Conservation (phyloP, 2,888 invertebrate genomes). For the Eupeodes latifasciatus region DNA sequence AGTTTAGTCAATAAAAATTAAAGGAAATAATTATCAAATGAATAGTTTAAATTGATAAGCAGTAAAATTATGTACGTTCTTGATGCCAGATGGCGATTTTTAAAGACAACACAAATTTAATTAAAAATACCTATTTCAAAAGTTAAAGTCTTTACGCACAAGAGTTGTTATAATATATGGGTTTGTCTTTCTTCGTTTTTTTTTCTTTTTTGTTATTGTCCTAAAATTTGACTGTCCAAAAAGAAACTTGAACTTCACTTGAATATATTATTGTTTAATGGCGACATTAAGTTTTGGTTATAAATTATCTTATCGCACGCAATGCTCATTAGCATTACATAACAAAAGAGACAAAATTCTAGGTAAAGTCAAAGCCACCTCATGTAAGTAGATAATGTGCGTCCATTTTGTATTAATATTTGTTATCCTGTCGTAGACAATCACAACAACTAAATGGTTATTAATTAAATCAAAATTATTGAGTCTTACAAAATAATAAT, state of each 20-base stretch:
- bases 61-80: too few species aligned
- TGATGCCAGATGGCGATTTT: too few species aligned
- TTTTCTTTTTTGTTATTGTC: neutral
- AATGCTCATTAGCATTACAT: slow-evolving; percentile 49
- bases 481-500: neutral
- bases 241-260: neutral
- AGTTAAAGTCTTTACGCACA: too few species aligned
- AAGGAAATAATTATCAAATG: too few species aligned
- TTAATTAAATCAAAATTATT: slow-evolving; percentile 61
- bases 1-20: too few species aligned
- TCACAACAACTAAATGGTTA: slow-evolving; percentile 39
- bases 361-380: neutral
- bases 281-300: slow-evolving; percentile 18
- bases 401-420: neutral
- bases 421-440: slow-evolving; percentile 44
- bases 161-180: neutral
- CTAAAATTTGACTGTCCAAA: neutral
- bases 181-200: neutral
- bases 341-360: neutral
- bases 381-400: too few species aligned
- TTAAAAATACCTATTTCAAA: too few species aligned
- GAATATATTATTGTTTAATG: neutral
- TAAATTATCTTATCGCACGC: slow-evolving; percentile 40
- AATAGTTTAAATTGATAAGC: too few species aligned
- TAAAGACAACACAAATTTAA: too few species aligned